Percentiles rank a stretch among this genome's conserved stretches.
phyloP scores from a whole-genome alignment of 64 coral and sea anemone species.

The Acropora tenuis region DNA sequence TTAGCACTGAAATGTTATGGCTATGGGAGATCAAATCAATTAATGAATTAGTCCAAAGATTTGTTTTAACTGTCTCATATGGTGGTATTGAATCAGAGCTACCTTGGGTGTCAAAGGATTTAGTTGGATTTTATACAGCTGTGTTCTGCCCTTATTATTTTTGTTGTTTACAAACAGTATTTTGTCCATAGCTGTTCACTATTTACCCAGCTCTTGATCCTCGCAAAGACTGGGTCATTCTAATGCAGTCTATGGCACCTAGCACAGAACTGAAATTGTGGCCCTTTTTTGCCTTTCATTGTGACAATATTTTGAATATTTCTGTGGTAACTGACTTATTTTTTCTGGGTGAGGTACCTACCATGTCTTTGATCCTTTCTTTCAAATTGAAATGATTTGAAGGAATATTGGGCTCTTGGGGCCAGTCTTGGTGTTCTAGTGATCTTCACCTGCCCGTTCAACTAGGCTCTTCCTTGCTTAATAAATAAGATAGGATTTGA shows the following conservation, averaged over 20 bases:
- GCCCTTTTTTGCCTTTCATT: background rate
- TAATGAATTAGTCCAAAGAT: background rate
- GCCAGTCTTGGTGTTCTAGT: constrained; percentile 45
- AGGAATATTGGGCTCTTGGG: constrained; percentile 18
- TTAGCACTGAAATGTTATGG: too few species aligned
- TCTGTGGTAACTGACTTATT: background rate
- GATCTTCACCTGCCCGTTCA: constrained; percentile 42
- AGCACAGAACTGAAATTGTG: background rate
- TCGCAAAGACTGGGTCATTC: background rate
- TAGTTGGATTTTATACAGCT: background rate
- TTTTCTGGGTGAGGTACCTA: constrained; percentile 18
- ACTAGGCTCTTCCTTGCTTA: constrained; percentile 51
- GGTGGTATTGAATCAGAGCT: background rate
- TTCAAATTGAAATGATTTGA: background rate
- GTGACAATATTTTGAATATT: background rate
- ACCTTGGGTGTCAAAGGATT: background rate
- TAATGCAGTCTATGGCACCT: background rate
- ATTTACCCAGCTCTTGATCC: background rate
- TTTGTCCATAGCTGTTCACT: background rate
- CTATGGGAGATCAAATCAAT: too few species aligned
- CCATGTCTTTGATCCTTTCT: constrained; percentile 8
- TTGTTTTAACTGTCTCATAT: background rate
- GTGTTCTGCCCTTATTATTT: background rate
- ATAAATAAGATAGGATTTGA: constrained; percentile 38
- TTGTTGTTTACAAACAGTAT: background rate